Conservation (phyloP, 2,113 vertebrate species). For the Leucoraja erinaceus region DNA sequence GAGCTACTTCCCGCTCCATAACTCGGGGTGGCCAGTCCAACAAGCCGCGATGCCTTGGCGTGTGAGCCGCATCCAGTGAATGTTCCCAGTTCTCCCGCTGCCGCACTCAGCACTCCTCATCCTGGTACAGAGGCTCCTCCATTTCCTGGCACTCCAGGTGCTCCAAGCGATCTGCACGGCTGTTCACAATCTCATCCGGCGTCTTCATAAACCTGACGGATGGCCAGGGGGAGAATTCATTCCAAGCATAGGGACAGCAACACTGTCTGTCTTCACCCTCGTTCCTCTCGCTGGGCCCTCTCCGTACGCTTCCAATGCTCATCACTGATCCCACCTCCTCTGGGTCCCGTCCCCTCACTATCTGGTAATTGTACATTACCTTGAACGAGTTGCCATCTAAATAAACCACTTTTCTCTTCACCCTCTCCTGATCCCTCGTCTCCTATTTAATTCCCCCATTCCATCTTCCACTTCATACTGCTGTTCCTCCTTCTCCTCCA, state of each 20-base stretch:
- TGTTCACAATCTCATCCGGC: slow-evolving; percentile 95
- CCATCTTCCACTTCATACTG: neutral
- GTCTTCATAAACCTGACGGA: slow-evolving; percentile 91
- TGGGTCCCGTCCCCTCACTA: neutral
- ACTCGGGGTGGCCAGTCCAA: neutral
- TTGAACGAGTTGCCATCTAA: too few species aligned
- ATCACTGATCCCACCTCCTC: neutral
- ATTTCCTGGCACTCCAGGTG: slow-evolving; percentile 89
- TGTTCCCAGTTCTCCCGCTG: neutral
- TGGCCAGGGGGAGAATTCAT: neutral
- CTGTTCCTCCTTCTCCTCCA: slow-evolving; percentile 39
- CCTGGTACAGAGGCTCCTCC: slow-evolving; percentile 88
- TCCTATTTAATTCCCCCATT: neutral
- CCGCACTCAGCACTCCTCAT: slow-evolving; percentile 80
- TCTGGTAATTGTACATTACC: neutral
- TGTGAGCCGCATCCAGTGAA: neutral
- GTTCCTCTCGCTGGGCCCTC: neutral
- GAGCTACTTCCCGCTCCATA: neutral
- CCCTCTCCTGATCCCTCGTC: neutral
- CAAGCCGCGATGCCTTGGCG: neutral
- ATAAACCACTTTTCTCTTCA: neutral
- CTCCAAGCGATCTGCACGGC: slow-evolving; percentile 87
- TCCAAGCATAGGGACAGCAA: neutral
- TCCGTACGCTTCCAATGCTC: neutral
- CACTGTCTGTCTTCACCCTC: too few species aligned